Evolutionary conservation across 2,113 vertebrate genomes (phyloP).

Genomic region (Forbesichthys papilliferus): DNA sequence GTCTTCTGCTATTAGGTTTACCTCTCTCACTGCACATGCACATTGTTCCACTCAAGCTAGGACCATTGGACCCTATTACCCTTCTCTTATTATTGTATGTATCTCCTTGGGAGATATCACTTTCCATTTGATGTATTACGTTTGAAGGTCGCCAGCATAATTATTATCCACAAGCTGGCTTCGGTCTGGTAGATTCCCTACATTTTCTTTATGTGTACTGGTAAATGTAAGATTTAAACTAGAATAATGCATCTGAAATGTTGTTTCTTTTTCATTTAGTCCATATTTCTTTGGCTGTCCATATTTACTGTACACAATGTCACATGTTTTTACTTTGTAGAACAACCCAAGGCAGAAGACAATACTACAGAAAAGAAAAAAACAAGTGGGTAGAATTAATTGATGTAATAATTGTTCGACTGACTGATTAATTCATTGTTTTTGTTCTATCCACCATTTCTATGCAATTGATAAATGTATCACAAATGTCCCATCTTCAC

Average conservation of each 20-base stretch:
- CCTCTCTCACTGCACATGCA: too few relatives aligned
- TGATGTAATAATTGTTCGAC: not conserved
- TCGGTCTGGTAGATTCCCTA: not conserved
- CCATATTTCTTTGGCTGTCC: not conserved
- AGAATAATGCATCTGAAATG: not conserved
- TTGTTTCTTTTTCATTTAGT: not conserved
- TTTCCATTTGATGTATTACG: not conserved
- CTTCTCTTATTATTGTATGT: too few relatives aligned
- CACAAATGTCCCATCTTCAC: constrained; percentile 6
- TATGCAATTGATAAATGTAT: not conserved
- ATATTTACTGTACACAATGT: not conserved
- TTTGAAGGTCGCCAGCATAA: constrained; percentile 17
- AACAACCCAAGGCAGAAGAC: constrained; percentile 54
- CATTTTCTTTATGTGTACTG: too few relatives aligned
- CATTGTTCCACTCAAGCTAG: too few relatives aligned
- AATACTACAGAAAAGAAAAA: constrained; percentile 69
- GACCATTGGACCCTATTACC: too few relatives aligned
- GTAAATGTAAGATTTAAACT: too few relatives aligned
- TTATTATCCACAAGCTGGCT: constrained; percentile 17
- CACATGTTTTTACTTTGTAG: constrained; percentile 37
- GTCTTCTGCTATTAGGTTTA: too few relatives aligned
- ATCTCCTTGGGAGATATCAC: too few relatives aligned
- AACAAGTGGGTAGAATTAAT: constrained; percentile 46
- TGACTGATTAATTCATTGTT: not conserved
- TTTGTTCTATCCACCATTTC: not conserved